Evolutionary conservation across 2,888 invertebrate species (phyloP).

Genomic region (Trissolcus japonicus): DNA sequence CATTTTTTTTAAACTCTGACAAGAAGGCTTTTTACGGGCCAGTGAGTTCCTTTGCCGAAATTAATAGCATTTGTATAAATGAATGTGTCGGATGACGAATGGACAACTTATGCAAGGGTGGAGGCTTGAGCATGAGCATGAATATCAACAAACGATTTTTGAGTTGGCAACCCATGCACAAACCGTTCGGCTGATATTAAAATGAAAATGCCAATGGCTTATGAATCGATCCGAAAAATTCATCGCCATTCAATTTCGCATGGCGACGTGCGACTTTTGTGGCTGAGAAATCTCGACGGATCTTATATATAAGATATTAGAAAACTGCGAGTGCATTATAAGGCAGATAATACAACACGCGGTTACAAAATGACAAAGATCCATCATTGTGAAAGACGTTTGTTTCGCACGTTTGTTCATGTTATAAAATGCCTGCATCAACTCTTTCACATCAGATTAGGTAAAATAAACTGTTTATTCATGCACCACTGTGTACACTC

Average conservation of each 20-base stretch:
- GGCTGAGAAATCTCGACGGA: conserved; percentile 27
- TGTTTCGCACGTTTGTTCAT: conserved; percentile 28
- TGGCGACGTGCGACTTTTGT: conserved; percentile 1
- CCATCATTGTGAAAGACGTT: conserved; percentile 15
- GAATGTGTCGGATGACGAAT: conserved; percentile 67
- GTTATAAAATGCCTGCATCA: conserved; percentile 7
- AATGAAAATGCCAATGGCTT: conserved; percentile 44
- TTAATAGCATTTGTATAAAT: conserved; percentile 71
- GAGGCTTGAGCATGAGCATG: conserved; percentile 57
- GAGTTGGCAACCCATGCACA: conserved; percentile 1
- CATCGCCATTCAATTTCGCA: conserved; percentile 10
- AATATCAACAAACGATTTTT: conserved; percentile 57
- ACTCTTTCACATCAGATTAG: background rate
- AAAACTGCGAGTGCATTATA: conserved; percentile 5
- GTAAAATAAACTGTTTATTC: background rate
- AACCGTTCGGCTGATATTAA: conserved; percentile 26
- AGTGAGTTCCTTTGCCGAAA: conserved; percentile 71
- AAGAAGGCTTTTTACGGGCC: conserved; percentile 70
- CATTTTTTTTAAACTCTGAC: conserved; percentile 61
- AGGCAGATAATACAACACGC: conserved; percentile 7
- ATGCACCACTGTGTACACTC: no score
- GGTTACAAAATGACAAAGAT: conserved; percentile 11
- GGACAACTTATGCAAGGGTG: conserved; percentile 65
- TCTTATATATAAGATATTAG: conserved; percentile 10
- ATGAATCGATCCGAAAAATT: conserved; percentile 37